Evolutionary conservation across 2,888 invertebrate genomes (phyloP).

Genomic region (Pseudococcus viburni): DNA sequence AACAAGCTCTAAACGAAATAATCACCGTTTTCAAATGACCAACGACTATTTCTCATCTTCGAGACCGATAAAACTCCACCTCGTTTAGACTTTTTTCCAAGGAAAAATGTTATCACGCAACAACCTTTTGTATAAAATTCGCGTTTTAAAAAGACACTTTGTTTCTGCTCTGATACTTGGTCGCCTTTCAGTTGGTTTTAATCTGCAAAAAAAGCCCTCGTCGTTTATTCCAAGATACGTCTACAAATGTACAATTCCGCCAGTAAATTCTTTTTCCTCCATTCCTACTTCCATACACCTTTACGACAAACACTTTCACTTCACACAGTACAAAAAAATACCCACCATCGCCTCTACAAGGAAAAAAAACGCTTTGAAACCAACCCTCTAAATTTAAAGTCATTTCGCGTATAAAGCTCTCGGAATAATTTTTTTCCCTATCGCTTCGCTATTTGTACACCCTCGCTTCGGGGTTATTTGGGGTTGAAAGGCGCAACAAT

Average conservation of each 20-base stretch:
- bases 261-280: not conserved
- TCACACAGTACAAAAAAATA: not conserved
- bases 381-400: constrained; percentile 39
- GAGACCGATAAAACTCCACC: not conserved
- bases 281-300: not conserved
- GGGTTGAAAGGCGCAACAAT: constrained; percentile 50
- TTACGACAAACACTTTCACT: constrained; percentile 17
- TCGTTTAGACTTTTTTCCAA: not conserved
- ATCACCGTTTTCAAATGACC: not conserved
- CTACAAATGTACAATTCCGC: not conserved
- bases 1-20: not conserved
- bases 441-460: not conserved
- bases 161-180: constrained; percentile 5
- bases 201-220: not conserved
- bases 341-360: not conserved
- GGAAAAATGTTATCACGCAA: not conserved
- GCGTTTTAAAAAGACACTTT: not conserved
- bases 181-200: not conserved
- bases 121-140: not conserved
- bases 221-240: not conserved
- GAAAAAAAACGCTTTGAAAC: constrained; percentile 34
- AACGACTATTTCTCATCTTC: not conserved
- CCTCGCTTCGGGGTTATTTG: not conserved
- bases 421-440: constrained; percentile 38
- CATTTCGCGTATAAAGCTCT: not conserved